Evolutionary conservation across 2,888 invertebrate genomes (phyloP).

Genomic region (Dicyrtoma fusca): DNA sequence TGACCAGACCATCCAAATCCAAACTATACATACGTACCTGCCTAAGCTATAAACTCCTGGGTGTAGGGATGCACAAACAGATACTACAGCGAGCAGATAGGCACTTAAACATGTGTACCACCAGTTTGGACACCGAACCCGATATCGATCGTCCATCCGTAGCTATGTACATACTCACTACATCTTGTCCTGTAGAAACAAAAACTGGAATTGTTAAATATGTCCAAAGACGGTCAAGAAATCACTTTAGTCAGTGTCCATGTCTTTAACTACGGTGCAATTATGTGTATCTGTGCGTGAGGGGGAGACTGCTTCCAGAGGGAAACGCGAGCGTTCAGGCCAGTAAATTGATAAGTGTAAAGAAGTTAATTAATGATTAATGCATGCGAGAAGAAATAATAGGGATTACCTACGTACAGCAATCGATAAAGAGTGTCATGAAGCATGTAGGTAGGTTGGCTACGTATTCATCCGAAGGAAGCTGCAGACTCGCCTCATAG

Average conservation of each 20-base stretch:
- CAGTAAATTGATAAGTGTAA: constrained; percentile 25
- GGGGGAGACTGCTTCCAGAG: background rate
- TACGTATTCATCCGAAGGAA: too few relatives aligned
- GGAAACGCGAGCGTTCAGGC: background rate
- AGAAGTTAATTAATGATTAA: constrained; percentile 31
- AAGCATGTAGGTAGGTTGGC: background rate
- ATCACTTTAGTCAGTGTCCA: background rate
- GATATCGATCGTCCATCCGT: background rate
- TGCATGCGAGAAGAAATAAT: constrained; percentile 17
- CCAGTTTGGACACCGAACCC: too few relatives aligned
- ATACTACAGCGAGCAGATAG: too few relatives aligned
- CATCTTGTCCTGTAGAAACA: background rate
- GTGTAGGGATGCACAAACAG: too few relatives aligned
- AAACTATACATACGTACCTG: too few relatives aligned
- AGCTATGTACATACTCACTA: background rate
- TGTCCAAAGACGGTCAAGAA: constrained; percentile 8
- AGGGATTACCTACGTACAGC: constrained; percentile 15
- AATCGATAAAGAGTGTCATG: constrained; percentile 29
- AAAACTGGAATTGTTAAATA: background rate
- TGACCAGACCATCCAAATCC: too few relatives aligned
- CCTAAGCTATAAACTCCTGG: too few relatives aligned
- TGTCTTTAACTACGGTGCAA: constrained; percentile 12
- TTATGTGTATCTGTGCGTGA: too few relatives aligned
- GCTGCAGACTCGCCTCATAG: too few relatives aligned
- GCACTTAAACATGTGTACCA: too few relatives aligned